Evolutionary conservation across 2,888 invertebrate genomes (phyloP).

Genomic region (Yponomeuta cagnagella): DNA sequence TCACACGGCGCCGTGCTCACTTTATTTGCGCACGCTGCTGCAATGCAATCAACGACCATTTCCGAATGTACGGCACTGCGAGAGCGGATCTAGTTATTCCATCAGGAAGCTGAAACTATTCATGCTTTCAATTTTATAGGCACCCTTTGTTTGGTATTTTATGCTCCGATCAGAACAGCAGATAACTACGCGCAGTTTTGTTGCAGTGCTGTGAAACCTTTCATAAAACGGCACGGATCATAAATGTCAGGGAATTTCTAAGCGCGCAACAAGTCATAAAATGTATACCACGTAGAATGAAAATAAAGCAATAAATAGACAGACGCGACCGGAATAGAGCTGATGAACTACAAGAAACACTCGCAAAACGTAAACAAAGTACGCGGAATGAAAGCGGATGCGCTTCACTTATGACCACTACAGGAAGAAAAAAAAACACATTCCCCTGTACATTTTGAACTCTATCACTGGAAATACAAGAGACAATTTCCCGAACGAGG

Average conservation of each 20-base stretch:
- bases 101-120: background rate
- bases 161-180: background rate
- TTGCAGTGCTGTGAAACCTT: slow-evolving; percentile 16
- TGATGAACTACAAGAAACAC: slow-evolving; percentile 41
- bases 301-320: slow-evolving; percentile 14
- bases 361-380: slow-evolving; percentile 39
- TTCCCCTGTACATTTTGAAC: background rate
- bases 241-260: background rate
- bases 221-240: background rate
- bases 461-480: slow-evolving; percentile 7
- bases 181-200: background rate
- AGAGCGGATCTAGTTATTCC: background rate
- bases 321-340: slow-evolving; percentile 24
- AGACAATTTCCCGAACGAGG: background rate
- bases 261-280: background rate
- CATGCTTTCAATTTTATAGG: slow-evolving; percentile 1
- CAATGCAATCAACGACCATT: slow-evolving; percentile 60
- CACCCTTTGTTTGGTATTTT: background rate
- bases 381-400: slow-evolving; percentile 34
- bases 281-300: slow-evolving; percentile 23
- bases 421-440: background rate
- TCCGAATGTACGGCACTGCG: slow-evolving; percentile 39
- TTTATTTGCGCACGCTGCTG: slow-evolving; percentile 31
- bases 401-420: slow-evolving; percentile 21
- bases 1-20: slow-evolving; percentile 24